Evolutionary conservation across 2,797 vertebrate genomes (phyloP).

Genomic region (Clarias platycephalus): DNA sequence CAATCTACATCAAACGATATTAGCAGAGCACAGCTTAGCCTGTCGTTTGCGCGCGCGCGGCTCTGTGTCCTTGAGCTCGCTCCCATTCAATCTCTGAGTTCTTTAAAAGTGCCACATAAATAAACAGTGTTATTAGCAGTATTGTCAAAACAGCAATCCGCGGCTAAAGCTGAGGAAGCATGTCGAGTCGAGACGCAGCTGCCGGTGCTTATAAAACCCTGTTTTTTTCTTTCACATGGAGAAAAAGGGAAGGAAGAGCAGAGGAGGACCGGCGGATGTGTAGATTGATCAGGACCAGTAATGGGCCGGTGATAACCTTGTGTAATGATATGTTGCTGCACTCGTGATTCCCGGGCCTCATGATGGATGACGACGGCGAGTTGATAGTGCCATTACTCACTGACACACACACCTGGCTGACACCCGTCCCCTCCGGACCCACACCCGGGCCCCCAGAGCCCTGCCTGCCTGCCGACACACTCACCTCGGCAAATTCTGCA

Average conservation of each 20-base stretch:
- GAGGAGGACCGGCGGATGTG: constrained; percentile 39
- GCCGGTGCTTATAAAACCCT: background rate
- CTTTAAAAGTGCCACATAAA: background rate
- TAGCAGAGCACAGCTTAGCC: background rate
- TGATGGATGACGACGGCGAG: constrained; percentile 94
- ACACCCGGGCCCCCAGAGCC: constrained; percentile 74
- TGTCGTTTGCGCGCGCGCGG: background rate
- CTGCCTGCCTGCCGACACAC: constrained; percentile 72
- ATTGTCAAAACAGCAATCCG: background rate
- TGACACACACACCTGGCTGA: constrained; percentile 86
- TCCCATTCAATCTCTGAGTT: background rate
- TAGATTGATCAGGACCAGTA: constrained; percentile 59
- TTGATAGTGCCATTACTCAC: constrained; percentile 98
- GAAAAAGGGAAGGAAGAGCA: constrained; percentile 58
- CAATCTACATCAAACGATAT: background rate
- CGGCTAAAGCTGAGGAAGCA: constrained; percentile 16
- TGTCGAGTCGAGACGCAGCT: background rate
- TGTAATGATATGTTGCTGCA: constrained; percentile 88
- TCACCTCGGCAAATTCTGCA: constrained; percentile 70
- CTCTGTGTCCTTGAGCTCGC: background rate
- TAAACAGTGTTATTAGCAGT: background rate
- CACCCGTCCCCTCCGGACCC: constrained; percentile 81
- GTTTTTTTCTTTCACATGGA: constrained; percentile 4
- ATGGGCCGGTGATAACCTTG: constrained; percentile 86
- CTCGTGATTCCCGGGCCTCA: constrained; percentile 73